Evolutionary conservation across 1,140 invertebrate species (phyloP).

Genomic region (Onthophagus taurus): DNA sequence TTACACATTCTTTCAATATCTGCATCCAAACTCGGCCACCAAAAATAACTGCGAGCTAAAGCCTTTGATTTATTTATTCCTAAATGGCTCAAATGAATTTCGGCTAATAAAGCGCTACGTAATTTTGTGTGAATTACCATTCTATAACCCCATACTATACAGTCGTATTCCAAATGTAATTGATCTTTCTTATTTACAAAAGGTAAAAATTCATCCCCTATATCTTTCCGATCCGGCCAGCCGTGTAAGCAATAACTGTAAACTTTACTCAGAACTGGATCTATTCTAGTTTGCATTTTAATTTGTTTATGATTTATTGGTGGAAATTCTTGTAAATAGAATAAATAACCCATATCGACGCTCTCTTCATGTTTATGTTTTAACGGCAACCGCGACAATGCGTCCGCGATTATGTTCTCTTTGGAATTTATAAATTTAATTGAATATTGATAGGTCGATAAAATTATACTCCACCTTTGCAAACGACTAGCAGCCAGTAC

Average conservation of each 20-base stretch:
- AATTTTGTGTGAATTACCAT: conserved; percentile 5
- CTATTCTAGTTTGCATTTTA: neutral
- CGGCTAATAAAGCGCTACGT: neutral
- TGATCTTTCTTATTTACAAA: neutral
- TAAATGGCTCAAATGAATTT: conserved; percentile 7
- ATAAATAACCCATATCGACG: neutral
- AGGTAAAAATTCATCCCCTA: neutral
- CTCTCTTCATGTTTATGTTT: neutral
- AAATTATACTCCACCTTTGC: conserved; percentile 9
- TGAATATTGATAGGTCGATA: conserved; percentile 14
- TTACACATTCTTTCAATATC: conserved; percentile 6
- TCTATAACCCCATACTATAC: neutral
- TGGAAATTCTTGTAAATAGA: conserved; percentile 2
- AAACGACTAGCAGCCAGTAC: conserved; percentile 3
- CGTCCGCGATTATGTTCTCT: conserved; percentile 8
- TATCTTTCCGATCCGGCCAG: neutral
- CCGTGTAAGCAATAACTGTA: conserved; percentile 4
- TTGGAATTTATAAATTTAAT: conserved; percentile 13
- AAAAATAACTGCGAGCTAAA: conserved; percentile 3
- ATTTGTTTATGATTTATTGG: conserved; percentile 6
- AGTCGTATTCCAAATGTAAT: conserved; percentile 5
- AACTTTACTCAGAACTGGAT: conserved; percentile 9
- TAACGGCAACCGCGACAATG: conserved; percentile 12
- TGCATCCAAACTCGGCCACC: neutral
- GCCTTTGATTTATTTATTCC: conserved; percentile 6